phyloP scores from a whole-genome alignment of 2,888 invertebrate genomes.

The Lagria hirta region DNA sequence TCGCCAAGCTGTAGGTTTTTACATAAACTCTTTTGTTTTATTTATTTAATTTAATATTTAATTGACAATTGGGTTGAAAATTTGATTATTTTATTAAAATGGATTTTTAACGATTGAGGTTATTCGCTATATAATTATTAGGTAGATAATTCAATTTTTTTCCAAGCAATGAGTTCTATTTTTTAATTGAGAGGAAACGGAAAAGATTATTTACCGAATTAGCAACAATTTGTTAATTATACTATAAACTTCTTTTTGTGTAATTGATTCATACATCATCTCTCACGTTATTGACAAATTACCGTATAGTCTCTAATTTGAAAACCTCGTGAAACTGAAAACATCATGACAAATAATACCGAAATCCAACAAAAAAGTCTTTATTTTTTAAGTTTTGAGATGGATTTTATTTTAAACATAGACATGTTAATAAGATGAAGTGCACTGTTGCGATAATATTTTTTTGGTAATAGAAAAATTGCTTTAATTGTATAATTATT shows the following conservation, averaged over 20 bases:
- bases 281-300: conserved; percentile 22
- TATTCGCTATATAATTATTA: too few relatives aligned
- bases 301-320: conserved; percentile 16
- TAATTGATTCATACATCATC: conserved; percentile 16
- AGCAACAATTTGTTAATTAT: conserved; percentile 18
- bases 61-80: too few relatives aligned
- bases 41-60: too few relatives aligned
- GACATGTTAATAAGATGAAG: neutral
- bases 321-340: conserved; percentile 10
- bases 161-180: too few relatives aligned
- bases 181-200: too few relatives aligned
- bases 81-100: too few relatives aligned
- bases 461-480: neutral
- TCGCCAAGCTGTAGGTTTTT: too few relatives aligned
- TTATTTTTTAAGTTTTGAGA: neutral
- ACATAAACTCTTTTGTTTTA: too few relatives aligned
- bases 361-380: conserved; percentile 3
- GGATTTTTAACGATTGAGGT: too few relatives aligned
- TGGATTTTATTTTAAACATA: neutral
- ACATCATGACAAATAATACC: neutral
- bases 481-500: neutral
- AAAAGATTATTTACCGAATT: conserved; percentile 23
- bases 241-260: conserved; percentile 7
- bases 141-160: too few relatives aligned
- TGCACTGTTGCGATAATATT: neutral